Evolutionary conservation across 2,888 invertebrate species (phyloP).

Genomic region (Euplagia quadripunctaria): DNA sequence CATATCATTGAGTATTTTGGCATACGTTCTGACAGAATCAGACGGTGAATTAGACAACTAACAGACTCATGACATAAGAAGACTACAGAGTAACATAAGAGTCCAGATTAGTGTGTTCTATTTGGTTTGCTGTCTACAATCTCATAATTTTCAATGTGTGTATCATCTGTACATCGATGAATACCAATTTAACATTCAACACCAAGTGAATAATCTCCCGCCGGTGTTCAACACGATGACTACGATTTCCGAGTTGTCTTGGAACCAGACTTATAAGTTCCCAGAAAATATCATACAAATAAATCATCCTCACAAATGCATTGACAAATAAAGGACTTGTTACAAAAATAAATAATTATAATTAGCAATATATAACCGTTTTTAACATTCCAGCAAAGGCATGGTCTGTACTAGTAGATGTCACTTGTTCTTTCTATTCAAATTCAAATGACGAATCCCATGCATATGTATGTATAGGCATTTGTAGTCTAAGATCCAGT

Average conservation of each 20-base stretch:
- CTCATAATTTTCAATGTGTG: background rate
- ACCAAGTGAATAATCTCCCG: background rate
- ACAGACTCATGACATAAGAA: background rate
- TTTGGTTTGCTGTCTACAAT: background rate
- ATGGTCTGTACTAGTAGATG: background rate
- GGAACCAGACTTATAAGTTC: background rate
- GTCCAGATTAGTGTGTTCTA: background rate
- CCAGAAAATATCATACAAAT: background rate
- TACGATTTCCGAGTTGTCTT: background rate
- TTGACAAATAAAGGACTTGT: background rate
- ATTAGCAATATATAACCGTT: background rate
- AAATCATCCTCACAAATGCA: background rate
- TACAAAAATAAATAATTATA: background rate
- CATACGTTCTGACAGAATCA: background rate
- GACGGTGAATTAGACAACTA: background rate
- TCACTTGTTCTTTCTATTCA: background rate
- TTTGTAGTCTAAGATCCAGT: background rate
- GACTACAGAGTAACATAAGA: background rate
- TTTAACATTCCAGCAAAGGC: background rate
- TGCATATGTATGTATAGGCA: background rate
- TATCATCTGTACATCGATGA: background rate
- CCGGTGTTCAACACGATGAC: background rate
- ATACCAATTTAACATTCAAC: background rate
- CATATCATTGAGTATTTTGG: background rate
- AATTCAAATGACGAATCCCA: background rate